phyloP scores from a whole-genome alignment of 1,140 invertebrate genomes.

The Agrilus planipennis region DNA sequence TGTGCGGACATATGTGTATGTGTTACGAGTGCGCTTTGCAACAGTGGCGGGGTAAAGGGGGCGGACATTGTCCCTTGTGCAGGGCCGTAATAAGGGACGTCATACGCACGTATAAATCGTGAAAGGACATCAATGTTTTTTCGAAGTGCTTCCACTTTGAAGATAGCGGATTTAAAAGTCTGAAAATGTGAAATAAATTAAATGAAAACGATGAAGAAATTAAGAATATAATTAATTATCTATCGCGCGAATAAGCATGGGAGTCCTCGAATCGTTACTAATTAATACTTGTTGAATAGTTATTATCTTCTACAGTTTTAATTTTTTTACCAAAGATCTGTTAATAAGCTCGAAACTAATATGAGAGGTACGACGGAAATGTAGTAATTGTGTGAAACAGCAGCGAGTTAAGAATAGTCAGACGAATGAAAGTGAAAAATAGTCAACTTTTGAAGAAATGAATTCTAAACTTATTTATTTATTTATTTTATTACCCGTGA shows the following conservation, averaged over 20 bases:
- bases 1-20: constrained; percentile 98
- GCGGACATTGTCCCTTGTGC: constrained; percentile 88
- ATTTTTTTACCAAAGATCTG: not conserved
- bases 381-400: too few relatives aligned
- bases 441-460: too few relatives aligned
- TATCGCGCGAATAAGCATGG: too few relatives aligned
- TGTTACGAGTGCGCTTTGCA: constrained; percentile 91
- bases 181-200: not conserved
- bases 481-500: too few relatives aligned
- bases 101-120: constrained; percentile 87
- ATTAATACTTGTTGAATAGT: not conserved
- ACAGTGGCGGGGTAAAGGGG: constrained; percentile 80
- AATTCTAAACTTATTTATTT: too few relatives aligned
- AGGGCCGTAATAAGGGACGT: constrained; percentile 86
- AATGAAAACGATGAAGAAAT: not conserved
- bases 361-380: too few relatives aligned
- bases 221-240: constrained; percentile 3
- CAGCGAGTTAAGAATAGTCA: too few relatives aligned
- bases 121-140: constrained; percentile 28
- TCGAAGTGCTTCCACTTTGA: constrained; percentile 3
- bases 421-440: too few relatives aligned
- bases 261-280: too few relatives aligned
- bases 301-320: constrained; percentile 5
- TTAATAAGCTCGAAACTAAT: too few relatives aligned
- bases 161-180: constrained; percentile 4